These are phyloP conservation scores for Drosophila punjabiensis DNA, from an alignment of 1,140 invertebrate genomes.

Conservation along the genomic window DNA sequence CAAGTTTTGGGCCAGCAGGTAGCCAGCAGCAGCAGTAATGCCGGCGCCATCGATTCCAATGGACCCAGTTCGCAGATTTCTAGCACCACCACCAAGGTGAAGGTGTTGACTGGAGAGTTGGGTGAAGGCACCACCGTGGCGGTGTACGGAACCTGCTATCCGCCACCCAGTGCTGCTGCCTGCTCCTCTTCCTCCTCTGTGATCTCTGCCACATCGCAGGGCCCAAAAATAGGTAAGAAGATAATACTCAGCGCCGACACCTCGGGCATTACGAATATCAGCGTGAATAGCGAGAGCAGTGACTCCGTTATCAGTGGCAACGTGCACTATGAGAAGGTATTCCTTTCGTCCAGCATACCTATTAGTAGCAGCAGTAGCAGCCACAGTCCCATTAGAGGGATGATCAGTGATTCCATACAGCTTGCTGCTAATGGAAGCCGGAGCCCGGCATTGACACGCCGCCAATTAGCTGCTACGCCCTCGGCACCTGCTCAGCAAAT, in stretches of 20 bases:
- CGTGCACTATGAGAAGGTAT: conserved; percentile 82
- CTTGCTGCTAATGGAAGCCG: conserved; percentile 48
- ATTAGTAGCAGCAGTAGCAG: conserved; percentile 38
- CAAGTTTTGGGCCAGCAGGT: conserved; percentile 64
- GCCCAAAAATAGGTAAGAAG: conserved; percentile 77
- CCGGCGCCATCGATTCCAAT: conserved; percentile 63
- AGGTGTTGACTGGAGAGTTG: conserved; percentile 61
- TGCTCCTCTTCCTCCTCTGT: conserved; percentile 14
- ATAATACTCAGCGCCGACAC: conserved; percentile 81
- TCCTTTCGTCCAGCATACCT: conserved; percentile 75
- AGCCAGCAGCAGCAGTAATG: conserved; percentile 44
- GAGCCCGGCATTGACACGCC: conserved; percentile 66
- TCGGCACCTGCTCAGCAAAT: conserved; percentile 14
- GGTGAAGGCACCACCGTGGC: conserved; percentile 62
- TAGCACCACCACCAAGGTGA: conserved; percentile 77
- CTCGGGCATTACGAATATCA: conserved; percentile 79
- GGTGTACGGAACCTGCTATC: conserved; percentile 81
- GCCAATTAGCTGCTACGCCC: conserved; percentile 28
- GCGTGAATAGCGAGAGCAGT: conserved; percentile 65
- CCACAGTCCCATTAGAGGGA: conserved; percentile 14
- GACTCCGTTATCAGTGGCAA: conserved; percentile 71
- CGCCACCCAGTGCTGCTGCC: conserved; percentile 12
- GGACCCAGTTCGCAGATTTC: conserved; percentile 21
- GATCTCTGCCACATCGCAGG: conserved; percentile 45
- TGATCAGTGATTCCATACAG: conserved; percentile 28